phyloP scores from a whole-genome alignment of 2,888 invertebrate species.

The Neoitamus cyanurus region DNA sequence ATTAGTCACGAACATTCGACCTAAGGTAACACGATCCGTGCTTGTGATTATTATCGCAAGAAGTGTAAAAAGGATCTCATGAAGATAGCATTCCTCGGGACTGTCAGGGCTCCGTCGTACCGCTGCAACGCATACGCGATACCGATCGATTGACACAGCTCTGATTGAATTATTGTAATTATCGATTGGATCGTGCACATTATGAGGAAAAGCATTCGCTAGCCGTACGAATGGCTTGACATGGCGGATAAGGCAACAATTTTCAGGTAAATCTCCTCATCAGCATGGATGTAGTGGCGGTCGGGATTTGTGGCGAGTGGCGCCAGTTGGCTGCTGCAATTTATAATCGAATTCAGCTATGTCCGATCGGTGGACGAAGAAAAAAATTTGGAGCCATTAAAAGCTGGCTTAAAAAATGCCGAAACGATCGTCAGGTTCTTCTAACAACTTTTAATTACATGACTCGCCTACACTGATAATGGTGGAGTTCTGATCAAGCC shows the following conservation, averaged over 20 bases:
- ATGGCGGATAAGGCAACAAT: background rate
- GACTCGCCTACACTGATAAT: slow-evolving; percentile 20
- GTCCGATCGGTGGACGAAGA: background rate
- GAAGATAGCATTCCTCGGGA: background rate
- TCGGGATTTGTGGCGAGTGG: background rate
- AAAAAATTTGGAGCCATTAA: slow-evolving; percentile 4
- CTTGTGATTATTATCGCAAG: background rate
- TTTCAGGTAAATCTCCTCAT: slow-evolving; percentile 8
- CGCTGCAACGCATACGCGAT: background rate
- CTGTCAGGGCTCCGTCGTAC: background rate
- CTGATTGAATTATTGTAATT: slow-evolving; percentile 32
- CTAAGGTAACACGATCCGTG: background rate
- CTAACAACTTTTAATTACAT: slow-evolving; percentile 34
- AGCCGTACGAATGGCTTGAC: background rate
- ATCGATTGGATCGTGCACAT: slow-evolving; percentile 12
- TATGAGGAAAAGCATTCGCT: background rate
- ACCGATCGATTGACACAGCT: slow-evolving; percentile 15
- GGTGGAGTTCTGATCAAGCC: background rate
- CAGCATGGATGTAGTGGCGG: background rate
- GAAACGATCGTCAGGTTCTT: slow-evolving; percentile 19
- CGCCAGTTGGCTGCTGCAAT: slow-evolving; percentile 27
- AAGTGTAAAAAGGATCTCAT: slow-evolving; percentile 33
- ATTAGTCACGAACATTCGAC: slow-evolving; percentile 6
- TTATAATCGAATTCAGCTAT: slow-evolving; percentile 16
- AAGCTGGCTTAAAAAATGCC: background rate